A percentile compares a stretch with the other conserved stretches of the same genome.
Evolutionary conservation across 2,888 invertebrate genomes (phyloP).

Genomic region (Rhopalosiphum nymphaeae): DNA sequence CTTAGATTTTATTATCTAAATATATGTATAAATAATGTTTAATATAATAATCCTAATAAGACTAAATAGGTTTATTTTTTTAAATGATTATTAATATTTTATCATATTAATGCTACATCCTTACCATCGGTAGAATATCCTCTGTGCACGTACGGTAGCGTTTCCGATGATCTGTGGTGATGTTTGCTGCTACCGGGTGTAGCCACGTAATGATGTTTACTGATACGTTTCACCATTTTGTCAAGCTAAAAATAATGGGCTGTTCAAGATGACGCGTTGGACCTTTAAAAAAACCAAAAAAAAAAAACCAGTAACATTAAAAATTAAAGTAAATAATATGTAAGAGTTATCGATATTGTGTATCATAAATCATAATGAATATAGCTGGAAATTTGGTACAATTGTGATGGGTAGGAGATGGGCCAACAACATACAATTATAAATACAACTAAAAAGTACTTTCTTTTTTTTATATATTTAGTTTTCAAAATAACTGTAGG

Average conservation of each 20-base stretch:
- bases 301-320: neutral
- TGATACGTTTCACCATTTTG: constrained; percentile 66
- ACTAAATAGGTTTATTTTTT: neutral
- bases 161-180: constrained; percentile 57
- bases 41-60: neutral
- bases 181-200: constrained; percentile 64
- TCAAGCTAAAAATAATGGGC: neutral
- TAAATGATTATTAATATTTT: neutral
- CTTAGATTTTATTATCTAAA: no score
- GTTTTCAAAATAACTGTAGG: neutral
- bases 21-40: no score
- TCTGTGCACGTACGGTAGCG: constrained; percentile 65
- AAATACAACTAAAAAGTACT: neutral
- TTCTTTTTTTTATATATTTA: neutral
- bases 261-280: constrained; percentile 9
- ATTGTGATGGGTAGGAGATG: neutral
- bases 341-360: neutral
- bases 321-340: neutral
- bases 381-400: neutral
- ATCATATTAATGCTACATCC: neutral
- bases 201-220: constrained; percentile 66
- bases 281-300: neutral
- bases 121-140: constrained; percentile 69
- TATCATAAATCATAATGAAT: neutral
- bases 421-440: neutral